Evolutionary conservation across 2,113 vertebrate genomes (phyloP).

Genomic region (Trogon surrucura): DNA sequence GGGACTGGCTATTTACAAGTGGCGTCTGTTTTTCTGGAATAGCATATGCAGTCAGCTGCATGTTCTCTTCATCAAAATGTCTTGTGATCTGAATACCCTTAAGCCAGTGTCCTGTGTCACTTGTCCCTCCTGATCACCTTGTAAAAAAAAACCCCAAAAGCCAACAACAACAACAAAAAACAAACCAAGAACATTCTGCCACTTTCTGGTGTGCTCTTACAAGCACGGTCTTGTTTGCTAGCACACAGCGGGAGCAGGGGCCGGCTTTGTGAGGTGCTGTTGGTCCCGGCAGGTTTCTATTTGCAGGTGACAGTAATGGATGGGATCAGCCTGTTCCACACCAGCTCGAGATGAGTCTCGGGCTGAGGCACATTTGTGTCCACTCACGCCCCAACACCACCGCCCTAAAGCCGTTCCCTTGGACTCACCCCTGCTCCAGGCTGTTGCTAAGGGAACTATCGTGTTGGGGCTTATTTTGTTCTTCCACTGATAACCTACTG

Average conservation of each 20-base stretch:
- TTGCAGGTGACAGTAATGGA: constrained; percentile 31
- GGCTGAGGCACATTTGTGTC: constrained; percentile 7
- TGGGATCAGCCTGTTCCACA: background rate
- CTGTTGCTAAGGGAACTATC: background rate
- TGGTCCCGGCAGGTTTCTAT: constrained; percentile 47
- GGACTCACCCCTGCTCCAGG: background rate
- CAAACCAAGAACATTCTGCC: background rate
- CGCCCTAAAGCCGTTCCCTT: background rate
- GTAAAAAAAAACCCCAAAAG: background rate
- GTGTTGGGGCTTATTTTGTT: background rate
- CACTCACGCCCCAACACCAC: background rate
- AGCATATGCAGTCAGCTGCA: background rate
- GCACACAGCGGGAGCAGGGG: background rate
- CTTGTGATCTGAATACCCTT: background rate
- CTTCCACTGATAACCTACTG: background rate
- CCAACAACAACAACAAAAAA: background rate
- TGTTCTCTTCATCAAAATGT: background rate
- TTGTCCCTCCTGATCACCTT: background rate
- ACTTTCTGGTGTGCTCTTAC: background rate
- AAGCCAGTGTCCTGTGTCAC: background rate
- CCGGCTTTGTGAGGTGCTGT: background rate
- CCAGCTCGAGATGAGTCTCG: background rate
- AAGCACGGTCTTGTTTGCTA: constrained; percentile 19
- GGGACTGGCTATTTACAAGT: background rate
- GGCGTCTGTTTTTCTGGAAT: constrained; percentile 11